Conservation (phyloP, 2,113 vertebrate genomes). For the Hyaena hyaena region DNA sequence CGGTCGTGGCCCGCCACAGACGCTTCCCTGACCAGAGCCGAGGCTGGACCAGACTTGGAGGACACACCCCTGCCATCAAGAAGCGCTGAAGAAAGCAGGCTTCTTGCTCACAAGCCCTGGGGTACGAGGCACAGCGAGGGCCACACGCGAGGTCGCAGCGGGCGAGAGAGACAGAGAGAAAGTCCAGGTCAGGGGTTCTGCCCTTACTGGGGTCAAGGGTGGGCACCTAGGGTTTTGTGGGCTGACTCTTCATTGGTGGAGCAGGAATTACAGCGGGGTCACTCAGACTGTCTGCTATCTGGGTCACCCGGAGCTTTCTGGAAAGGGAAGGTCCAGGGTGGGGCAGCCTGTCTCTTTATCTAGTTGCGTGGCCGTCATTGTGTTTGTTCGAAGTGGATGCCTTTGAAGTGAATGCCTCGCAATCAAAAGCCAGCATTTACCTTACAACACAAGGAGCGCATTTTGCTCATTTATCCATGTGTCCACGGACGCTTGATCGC, state of each 20-base stretch:
- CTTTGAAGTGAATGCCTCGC: neutral
- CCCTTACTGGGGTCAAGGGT: neutral
- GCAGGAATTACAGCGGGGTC: neutral
- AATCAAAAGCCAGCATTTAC: neutral
- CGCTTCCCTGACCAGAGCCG: neutral
- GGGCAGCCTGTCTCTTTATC: neutral
- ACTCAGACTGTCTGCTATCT: neutral
- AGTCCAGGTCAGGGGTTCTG: neutral
- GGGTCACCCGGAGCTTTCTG: neutral
- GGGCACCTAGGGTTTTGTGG: neutral
- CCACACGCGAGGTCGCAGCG: neutral
- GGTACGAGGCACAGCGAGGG: neutral
- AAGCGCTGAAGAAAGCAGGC: neutral
- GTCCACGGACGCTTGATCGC: neutral
- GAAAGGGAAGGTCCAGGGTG: neutral
- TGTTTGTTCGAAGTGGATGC: neutral
- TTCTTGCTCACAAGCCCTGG: neutral
- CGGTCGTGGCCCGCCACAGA: accelerated
- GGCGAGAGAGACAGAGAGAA: neutral
- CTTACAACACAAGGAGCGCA: accelerated
- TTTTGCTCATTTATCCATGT: neutral
- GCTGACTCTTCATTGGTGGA: neutral
- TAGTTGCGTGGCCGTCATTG: neutral
- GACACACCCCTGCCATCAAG: neutral
- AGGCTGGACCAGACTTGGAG: neutral